Evolutionary conservation across 37 sponge, comb jelly and placozoan genomes (phyloP), one percentile per base, ranked within the genome.

Genomic region (Bolinopsis microptera): DNA sequence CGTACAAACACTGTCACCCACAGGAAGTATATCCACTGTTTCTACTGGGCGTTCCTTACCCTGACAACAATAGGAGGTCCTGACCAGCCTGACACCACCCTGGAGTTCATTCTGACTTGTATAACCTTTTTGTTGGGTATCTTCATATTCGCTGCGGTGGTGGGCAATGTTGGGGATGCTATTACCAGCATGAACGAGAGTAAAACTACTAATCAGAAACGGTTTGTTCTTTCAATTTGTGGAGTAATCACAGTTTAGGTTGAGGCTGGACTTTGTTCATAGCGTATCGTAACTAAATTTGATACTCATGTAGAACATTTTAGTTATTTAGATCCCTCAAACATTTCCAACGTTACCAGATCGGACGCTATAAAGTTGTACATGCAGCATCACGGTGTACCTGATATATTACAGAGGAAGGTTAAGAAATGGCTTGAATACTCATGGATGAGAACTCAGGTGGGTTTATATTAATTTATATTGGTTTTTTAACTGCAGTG

Each of bases 11-110:
- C 13, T 48, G 13, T n/a, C n/a, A n/a, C n/a, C n/a, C n/a, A n/a
- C 35, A 68, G 96, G 34, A 96, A 96, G 93, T 98, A 98, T 70
- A 24, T 98, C 18, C 92, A 94, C 83, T 94, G 94, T 36, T 74
- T 98, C 39, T 97, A 97, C 95, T 97, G 98, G 98, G 96, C 98
- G 26, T 96, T 96, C 23, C 95, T 96, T 23, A 98, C 96, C 32
- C 94, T 98, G 34, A 98, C 98, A 22, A 98, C 98, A 8, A 97
- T 98, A 23, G 97, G 97, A 0, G 98, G 97, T 35, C 92, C 96
- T 0, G 96, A 96, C 0, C 94, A 94, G 21, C 98, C 98, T 0
- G 93, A 75, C 22, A 83, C 83, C 24, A 96, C 96, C 38, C 24
- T 83, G 38, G 96, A 98, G 94, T 97, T 95, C 69, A 61, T 95